Evolutionary conservation across 2,113 vertebrate species (phyloP).

Genomic region (Calidris pygmaea): DNA sequence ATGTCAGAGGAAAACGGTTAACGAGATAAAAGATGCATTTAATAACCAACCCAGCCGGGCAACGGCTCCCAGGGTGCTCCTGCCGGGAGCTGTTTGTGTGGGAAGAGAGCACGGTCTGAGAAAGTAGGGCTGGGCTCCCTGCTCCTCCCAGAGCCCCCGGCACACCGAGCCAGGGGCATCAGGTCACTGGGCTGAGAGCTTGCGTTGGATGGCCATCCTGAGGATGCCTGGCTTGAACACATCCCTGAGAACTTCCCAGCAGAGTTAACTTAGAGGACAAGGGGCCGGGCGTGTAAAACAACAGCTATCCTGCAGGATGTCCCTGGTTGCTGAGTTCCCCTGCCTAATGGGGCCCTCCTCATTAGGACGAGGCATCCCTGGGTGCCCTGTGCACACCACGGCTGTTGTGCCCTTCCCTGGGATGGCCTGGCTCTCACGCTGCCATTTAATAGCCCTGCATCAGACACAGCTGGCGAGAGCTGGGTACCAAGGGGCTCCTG

Average conservation of each 20-base stretch:
- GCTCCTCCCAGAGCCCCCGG: not conserved
- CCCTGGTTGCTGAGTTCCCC: not conserved
- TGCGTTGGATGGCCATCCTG: not conserved
- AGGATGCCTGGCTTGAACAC: not conserved
- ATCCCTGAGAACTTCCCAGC: not conserved
- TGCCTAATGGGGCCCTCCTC: not conserved
- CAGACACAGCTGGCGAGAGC: not conserved
- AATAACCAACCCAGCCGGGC: not conserved
- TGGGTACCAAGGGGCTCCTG: not conserved
- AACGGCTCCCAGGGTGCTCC: not conserved
- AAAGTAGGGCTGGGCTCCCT: not conserved
- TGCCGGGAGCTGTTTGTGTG: not conserved
- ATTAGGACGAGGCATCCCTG: not conserved
- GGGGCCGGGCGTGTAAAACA: not conserved
- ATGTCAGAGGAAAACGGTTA: not conserved
- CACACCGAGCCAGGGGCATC: not conserved
- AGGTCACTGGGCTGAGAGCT: not conserved
- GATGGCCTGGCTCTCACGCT: fast-evolving
- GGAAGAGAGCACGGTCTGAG: fast-evolving
- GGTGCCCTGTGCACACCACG: fast-evolving
- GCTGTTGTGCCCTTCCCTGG: not conserved
- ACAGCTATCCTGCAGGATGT: not conserved
- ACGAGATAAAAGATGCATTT: not conserved
- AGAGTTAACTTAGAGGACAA: not conserved
- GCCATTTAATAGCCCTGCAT: not conserved